A percentile compares a stretch with the other conserved stretches of the same genome.
These are phyloP conservation scores for Dolichoris vasculosae DNA, from an alignment of 1,140 invertebrate genomes.

Conservation along the genomic window DNA sequence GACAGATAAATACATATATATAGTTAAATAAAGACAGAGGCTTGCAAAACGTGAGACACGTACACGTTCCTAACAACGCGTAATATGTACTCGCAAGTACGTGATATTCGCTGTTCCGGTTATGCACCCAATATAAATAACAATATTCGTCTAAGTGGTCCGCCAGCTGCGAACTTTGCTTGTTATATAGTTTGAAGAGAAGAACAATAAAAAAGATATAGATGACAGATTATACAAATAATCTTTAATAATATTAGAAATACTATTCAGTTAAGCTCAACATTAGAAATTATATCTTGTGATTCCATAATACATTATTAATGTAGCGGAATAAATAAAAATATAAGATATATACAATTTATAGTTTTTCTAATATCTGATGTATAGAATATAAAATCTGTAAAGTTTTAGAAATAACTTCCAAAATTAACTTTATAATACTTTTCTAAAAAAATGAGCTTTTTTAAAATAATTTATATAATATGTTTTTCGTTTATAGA, in stretches of 20 bases:
- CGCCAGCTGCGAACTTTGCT: neutral
- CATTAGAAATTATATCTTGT: no score
- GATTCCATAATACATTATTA: no score
- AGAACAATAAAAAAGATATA: neutral
- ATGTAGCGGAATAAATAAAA: no score
- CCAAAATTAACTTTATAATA: no score
- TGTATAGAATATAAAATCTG: no score
- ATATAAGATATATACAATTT: no score
- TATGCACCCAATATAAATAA: neutral
- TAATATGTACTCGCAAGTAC: neutral
- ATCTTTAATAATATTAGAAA: neutral
- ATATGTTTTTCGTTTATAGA: no score
- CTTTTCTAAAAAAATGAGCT: no score
- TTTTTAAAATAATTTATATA: no score
- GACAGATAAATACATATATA: neutral
- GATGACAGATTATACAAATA: neutral
- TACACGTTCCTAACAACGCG: neutral
- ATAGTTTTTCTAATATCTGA: no score
- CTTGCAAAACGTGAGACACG: constrained; percentile 1
- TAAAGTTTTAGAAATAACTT: no score
- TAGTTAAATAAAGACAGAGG: neutral
- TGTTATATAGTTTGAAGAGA: neutral
- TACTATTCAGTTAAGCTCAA: no score
- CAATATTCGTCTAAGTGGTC: neutral
- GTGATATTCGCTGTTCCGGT: neutral